These are phyloP conservation scores for Dyspetes luteomarginatus DNA, from an alignment of 2,888 invertebrate genomes.

Conservation along the genomic window DNA sequence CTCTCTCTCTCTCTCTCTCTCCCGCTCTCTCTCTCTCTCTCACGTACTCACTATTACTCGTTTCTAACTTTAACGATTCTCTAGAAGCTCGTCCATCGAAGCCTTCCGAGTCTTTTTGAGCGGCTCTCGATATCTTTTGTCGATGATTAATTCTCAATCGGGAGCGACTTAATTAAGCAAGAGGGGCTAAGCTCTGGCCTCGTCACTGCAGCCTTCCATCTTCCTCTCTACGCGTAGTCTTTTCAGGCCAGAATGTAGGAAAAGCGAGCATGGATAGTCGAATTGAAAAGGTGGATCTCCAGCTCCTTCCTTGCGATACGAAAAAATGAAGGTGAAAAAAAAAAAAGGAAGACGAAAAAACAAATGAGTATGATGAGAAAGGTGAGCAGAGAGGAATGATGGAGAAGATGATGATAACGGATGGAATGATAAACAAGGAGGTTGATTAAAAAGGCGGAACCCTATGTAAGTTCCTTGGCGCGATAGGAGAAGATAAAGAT, in stretches of 20 bases:
- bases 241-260: neutral
- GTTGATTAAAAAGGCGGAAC: neutral
- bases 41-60: no score
- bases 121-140: constrained; percentile 71
- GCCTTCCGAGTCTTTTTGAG: constrained; percentile 42
- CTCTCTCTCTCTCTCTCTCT: neutral
- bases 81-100: constrained; percentile 28
- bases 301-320: neutral
- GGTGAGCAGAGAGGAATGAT: neutral
- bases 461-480: no score
- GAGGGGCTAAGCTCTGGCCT: constrained; percentile 70
- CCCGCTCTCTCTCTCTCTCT: no score
- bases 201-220: constrained; percentile 53
- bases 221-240: constrained; percentile 1
- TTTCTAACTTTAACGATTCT: neutral
- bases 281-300: constrained; percentile 6
- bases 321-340: constrained; percentile 47
- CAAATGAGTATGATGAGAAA: neutral
- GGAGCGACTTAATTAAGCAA: constrained; percentile 77
- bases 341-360: neutral
- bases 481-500: no score
- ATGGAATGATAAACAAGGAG: neutral
- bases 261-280: neutral
- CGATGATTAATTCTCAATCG: constrained; percentile 80
- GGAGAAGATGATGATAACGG: neutral